Base-by-base conservation (phyloP, 2,888 invertebrate genomes). In the Drosophila barbarae region DNA sequence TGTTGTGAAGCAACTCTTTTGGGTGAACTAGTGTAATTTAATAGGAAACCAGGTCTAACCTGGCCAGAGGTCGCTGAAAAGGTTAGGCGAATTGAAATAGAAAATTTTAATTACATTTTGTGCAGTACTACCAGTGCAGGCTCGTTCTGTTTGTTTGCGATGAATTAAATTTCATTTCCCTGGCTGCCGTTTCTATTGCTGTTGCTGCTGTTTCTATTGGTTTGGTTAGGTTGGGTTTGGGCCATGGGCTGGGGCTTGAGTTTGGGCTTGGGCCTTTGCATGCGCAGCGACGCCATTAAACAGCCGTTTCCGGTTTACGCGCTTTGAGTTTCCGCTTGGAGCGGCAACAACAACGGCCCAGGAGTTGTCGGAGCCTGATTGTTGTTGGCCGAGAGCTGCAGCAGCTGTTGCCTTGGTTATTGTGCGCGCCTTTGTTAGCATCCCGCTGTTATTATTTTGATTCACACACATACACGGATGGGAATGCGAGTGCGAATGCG, bases 81-180 rank as follows among this genome's bases (percentile, higher is more conserved):
- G 68, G 58, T 69, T 71, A 53, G 52, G 52, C 69, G 70, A 70
- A 76, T 76, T 70, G 63, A 71, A 78, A 76, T 81, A 72, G 76
- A 76, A 79, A 81, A 80, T 84, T 81, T 81, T 82, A 82, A 82
- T 82, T 84, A 82, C 73, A 84, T 77, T 84, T 84, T 75, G 73
- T 78, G 81, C 84, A 84, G 71, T 26, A 13, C 38, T 34, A 34
- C 13, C 72, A 38, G 30, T 77, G 77, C 77, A 84, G 73, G 78
- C 73, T 72, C 68, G 44, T 59, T 64, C 34, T 52, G 44, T 64
- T 67, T 74, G 77, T 81, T 75, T 82, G 78, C 78, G 67, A 81
- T 81, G 77, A 81, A 84, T 84, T 82, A 81, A 82, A 84, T 84
- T 82, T 81, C 78, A 84, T 81, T 81, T 82, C 74, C 76, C 76